Evolutionary conservation across 2,113 vertebrate genomes (phyloP).

Genomic region (Pongo abelii): DNA sequence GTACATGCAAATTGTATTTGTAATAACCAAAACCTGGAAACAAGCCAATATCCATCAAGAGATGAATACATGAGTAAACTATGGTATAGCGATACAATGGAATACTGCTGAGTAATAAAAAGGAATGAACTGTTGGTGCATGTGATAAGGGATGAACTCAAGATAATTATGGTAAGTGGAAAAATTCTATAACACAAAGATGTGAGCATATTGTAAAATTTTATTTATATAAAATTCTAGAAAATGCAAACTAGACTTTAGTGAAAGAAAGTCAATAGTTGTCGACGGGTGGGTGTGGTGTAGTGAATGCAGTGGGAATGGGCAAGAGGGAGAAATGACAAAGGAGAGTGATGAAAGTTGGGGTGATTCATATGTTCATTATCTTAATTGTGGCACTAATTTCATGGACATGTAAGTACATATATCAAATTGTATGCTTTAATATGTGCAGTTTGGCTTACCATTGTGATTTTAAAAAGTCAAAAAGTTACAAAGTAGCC

Average conservation of each 20-base stretch:
- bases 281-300: neutral
- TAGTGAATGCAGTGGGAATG: neutral
- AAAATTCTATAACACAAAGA: neutral
- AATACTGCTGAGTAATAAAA: neutral
- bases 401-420: neutral
- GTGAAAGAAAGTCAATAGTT: neutral
- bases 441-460: neutral
- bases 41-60: neutral
- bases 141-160: neutral
- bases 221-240: neutral
- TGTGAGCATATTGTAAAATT: neutral
- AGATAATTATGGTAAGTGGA: neutral
- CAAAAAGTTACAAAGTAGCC: neutral
- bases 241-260: neutral
- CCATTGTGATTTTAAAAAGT: neutral
- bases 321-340: neutral
- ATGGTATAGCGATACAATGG: too few species aligned
- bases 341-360: neutral
- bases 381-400: neutral
- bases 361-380: neutral
- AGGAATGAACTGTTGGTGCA: neutral
- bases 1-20: neutral
- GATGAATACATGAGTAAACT: neutral
- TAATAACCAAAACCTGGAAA: slow-evolving; percentile 1
- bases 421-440: neutral